Conservation (phyloP, 2,113 vertebrate genomes). For the Phrynosoma platyrhinos region DNA sequence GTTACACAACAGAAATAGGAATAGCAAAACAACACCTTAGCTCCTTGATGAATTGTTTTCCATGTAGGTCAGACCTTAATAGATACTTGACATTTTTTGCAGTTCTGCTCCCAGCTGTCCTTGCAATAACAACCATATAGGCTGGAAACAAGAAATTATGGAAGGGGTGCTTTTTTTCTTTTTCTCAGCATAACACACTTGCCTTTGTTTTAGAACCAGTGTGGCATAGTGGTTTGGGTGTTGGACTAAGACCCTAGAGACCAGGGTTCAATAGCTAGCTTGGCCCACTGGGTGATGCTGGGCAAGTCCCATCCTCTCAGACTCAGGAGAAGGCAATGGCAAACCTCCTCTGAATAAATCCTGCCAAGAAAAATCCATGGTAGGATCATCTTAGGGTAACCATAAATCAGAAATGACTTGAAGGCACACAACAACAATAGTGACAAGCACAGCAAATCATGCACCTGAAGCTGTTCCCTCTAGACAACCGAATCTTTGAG, state of each 20-base stretch:
- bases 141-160: background rate
- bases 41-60: background rate
- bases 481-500: background rate
- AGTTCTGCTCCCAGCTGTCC: background rate
- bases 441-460: background rate
- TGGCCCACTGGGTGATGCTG: too few species aligned
- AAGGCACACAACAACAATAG: background rate
- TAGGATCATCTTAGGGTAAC: too few species aligned
- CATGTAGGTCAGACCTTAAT: too few species aligned
- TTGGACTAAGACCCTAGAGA: too few species aligned
- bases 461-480: background rate
- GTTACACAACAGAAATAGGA: background rate
- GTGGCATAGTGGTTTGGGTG: too few species aligned
- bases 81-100: background rate
- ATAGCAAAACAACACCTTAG: background rate
- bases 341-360: too few species aligned
- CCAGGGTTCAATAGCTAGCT: too few species aligned
- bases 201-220: background rate
- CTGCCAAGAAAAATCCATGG: too few species aligned
- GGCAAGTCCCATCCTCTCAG: too few species aligned
- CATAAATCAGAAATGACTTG: too few species aligned
- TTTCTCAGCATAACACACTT: background rate
- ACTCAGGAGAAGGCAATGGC: too few species aligned
- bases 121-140: constrained; percentile 3
- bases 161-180: constrained; percentile 2